These are phyloP conservation scores for Cydia pomonella DNA, from an alignment of 1,140 invertebrate genomes.

Conservation along the genomic window DNA sequence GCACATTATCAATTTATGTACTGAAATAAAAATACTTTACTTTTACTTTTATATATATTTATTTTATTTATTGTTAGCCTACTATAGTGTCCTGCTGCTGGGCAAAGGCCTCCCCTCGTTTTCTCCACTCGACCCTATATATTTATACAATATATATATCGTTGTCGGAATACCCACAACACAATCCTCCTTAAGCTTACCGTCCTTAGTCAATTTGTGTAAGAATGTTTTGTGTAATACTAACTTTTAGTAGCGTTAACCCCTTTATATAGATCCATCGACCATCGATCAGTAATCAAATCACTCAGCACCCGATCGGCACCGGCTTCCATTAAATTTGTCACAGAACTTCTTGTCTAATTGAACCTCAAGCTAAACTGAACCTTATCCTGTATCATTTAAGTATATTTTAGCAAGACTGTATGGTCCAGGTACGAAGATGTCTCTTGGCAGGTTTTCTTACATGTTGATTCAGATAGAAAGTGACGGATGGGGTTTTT, in stretches of 20 bases:
- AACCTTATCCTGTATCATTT: neutral
- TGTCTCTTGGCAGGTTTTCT: constrained; percentile 5
- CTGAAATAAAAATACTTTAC: too few relatives aligned
- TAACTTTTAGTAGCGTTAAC: neutral
- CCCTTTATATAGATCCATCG: constrained; percentile 5
- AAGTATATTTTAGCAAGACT: neutral
- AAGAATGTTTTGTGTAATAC: too few relatives aligned
- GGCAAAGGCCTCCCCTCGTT: too few relatives aligned
- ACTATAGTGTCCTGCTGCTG: too few relatives aligned
- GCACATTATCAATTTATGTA: too few relatives aligned
- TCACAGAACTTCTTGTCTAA: constrained; percentile 25
- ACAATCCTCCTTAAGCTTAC: too few relatives aligned
- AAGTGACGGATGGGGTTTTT: constrained; percentile 28
- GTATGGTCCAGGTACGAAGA: neutral
- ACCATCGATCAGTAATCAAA: constrained; percentile 29
- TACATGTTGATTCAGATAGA: constrained; percentile 30
- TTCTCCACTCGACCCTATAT: too few relatives aligned
- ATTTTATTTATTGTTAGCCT: too few relatives aligned
- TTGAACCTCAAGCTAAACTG: neutral
- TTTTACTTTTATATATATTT: too few relatives aligned
- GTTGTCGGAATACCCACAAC: too few relatives aligned
- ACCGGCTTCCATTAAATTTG: constrained; percentile 29
- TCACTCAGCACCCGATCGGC: constrained; percentile 24
- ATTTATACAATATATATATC: too few relatives aligned
- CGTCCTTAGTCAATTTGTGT: too few relatives aligned